Percentiles rank a stretch among this genome's conserved stretches.
These are phyloP conservation scores for Chitala chitala DNA, from an alignment of 2,113 vertebrate species.

Conservation along the genomic window DNA sequence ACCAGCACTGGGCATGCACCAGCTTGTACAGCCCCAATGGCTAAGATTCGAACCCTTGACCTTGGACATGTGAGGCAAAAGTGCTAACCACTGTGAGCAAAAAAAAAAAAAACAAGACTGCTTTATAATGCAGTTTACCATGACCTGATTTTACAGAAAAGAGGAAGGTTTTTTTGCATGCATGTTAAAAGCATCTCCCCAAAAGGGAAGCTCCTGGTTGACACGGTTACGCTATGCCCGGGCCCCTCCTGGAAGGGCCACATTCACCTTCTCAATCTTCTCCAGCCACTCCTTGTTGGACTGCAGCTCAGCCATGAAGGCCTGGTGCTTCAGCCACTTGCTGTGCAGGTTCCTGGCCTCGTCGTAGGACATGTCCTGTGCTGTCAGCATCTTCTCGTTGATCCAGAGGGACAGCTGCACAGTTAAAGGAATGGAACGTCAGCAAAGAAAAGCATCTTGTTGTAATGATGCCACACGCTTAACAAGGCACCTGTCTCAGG, in stretches of 20 bases:
- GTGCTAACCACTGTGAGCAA: too few relatives aligned
- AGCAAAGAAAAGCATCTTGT: not conserved
- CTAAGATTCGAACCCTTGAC: too few relatives aligned
- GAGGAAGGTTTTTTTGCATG: not conserved
- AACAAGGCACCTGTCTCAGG: too few relatives aligned
- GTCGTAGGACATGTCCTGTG: slow-evolving; percentile 96
- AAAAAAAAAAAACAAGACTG: too few relatives aligned
- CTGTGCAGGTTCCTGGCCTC: slow-evolving; percentile 95
- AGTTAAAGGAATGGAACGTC: slow-evolving; percentile 21
- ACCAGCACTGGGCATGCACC: too few relatives aligned
- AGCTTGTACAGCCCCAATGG: too few relatives aligned
- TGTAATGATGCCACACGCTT: too few relatives aligned
- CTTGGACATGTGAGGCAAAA: too few relatives aligned
- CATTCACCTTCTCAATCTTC: slow-evolving; percentile 86
- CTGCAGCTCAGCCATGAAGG: slow-evolving; percentile 84
- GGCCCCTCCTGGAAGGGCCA: not conserved
- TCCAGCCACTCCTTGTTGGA: slow-evolving; percentile 99
- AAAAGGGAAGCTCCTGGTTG: not conserved
- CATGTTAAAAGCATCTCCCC: not conserved
- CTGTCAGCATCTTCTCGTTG: slow-evolving; percentile 98
- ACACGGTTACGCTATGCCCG: not conserved
- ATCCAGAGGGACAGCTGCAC: slow-evolving; percentile 90
- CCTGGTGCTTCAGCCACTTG: slow-evolving; percentile 86
- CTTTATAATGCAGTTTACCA: too few relatives aligned
- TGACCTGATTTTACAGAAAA: not conserved